phyloP scores from a whole-genome alignment of 2,888 invertebrate species.

The Leptinotarsa tumamoca region DNA sequence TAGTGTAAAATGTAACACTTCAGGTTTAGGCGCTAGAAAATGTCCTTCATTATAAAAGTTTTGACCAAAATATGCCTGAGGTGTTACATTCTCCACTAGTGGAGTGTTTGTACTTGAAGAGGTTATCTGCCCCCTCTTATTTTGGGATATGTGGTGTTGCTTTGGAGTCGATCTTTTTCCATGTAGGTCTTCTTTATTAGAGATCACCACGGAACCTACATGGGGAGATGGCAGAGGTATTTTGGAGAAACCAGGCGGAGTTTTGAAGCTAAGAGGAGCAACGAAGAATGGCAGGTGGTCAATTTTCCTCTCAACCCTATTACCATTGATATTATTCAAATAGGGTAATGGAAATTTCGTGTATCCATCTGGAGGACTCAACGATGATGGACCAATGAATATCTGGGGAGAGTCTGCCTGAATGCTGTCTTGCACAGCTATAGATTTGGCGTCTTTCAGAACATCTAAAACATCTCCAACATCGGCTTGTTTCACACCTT shows the following conservation, averaged over 20 bases:
- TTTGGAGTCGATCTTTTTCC: constrained; percentile 42
- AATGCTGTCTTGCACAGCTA: constrained; percentile 82
- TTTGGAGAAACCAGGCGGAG: constrained; percentile 87
- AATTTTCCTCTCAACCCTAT: constrained; percentile 77
- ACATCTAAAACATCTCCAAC: constrained; percentile 78
- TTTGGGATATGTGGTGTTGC: constrained; percentile 32
- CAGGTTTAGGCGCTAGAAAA: constrained; percentile 30
- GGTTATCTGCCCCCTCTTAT: constrained; percentile 21
- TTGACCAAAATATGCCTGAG: constrained; percentile 33
- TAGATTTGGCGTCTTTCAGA: constrained; percentile 78
- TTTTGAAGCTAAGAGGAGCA: constrained; percentile 85
- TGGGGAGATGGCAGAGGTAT: constrained; percentile 89
- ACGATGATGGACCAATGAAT: constrained; percentile 84
- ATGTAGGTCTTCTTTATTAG: constrained; percentile 49
- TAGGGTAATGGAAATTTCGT: constrained; percentile 87
- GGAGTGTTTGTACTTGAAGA: constrained; percentile 20
- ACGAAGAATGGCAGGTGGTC: constrained; percentile 86
- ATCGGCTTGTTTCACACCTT: constrained; percentile 71
- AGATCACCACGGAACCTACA: constrained; percentile 85
- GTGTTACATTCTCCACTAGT: constrained; percentile 23
- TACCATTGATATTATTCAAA: constrained; percentile 78
- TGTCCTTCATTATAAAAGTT: constrained; percentile 30
- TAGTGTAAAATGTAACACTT: constrained; percentile 31
- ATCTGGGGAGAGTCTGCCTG: constrained; percentile 79
- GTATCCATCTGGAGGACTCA: constrained; percentile 78